Evolutionary conservation across 2,797 vertebrate species (phyloP), one percentile per base, ranked within the genome.

Genomic region (Gadopsis bispinosus): DNA sequence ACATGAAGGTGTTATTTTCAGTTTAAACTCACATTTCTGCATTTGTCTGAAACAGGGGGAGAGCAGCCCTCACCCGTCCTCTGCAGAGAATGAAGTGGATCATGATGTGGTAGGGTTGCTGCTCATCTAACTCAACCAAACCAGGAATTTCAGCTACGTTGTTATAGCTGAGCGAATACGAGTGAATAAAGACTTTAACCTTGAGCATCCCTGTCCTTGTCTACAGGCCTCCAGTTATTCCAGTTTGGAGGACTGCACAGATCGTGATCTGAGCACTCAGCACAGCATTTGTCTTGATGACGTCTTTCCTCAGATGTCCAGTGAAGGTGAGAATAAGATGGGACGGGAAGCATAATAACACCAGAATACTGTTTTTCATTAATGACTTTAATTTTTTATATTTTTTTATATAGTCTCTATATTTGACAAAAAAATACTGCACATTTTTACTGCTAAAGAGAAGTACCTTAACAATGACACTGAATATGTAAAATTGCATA

Each of bases 161-260:
- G 33, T 50, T 50, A 7, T 31, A 47, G 54, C 22, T 39, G 31
- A 54, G 2, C 1, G 2, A 26, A 53, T 17, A n/a, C 26, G 6
- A 58, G 2, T 13, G 2, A 3, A 22, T 13, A 2, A 17, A 47
- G 59, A 7, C 69, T 33, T 26, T 35, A 47, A 73, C 45, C 51
- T 35, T 66, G 29, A 31, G 45, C 45, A 1, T 68, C 26, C 5
- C 26, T 76, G 31, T 69, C 22, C 22, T 75, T 7, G 14, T 81
- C 55, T 59, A 0, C 83, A 98, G 96, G 69, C 77, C 39, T 94
- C 84, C 1, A 94, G 90, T 73, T 86, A 84, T 19, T 94, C 90
- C 0, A 95, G 94, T 84, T 39, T 84, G 5, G 95, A 96, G 12
- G 93, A 94, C 37, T 73, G 69, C 31, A 0, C 43, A 0, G 84